Base-by-base conservation (phyloP, 2,113 vertebrate species). In the Sturnus vulgaris region DNA sequence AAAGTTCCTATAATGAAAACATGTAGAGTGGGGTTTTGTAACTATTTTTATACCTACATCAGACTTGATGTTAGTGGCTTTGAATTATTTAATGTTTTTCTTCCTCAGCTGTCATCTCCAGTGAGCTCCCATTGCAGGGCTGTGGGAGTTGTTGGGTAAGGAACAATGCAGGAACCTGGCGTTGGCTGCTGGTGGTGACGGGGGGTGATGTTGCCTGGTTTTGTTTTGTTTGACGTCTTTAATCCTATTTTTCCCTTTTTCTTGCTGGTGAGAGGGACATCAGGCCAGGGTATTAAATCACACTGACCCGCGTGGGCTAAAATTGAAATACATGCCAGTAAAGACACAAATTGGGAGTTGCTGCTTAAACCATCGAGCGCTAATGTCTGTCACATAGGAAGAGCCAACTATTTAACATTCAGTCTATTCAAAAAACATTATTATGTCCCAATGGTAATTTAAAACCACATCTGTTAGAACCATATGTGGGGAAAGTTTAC, bases 81-180 rank as follows among this genome's bases (percentile, higher is more conserved):
- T 98, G 98, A 98, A 98, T 98, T 97, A 98, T 98, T 98, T 97
- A 98, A 85, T 86, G 1, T 95, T 97, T 97, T 97, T 97, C 97
- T 98, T 97, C 95, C 95, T 97, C 93, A 68, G 97, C 97, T 94
- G 91, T 97, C 95, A 96, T 97, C 97, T 97, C 97, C 80, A 83
- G 95, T 56, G 86, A 95, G 94, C 86, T 97, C 94, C 92, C 94
- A 80, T 94, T 83, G 85, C n/a, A 68, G 85, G 86, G 93, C 15
- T 30, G 82, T 64, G 53, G 84, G 83, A 96, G 52, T 64, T 95
- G 88, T 82, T 96, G 88, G 83, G 37, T 73, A 80, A 84, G 92
- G 96, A 98, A 82, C 88, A 96, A 81, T 92, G 82, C 80, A 93
- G 65, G 65, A 90, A 91, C 70, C 81, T 79, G 50, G 92, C 49